Evolutionary conservation across 2,113 vertebrate genomes (phyloP).

Genomic region (Neodontobutis hainanensis): DNA sequence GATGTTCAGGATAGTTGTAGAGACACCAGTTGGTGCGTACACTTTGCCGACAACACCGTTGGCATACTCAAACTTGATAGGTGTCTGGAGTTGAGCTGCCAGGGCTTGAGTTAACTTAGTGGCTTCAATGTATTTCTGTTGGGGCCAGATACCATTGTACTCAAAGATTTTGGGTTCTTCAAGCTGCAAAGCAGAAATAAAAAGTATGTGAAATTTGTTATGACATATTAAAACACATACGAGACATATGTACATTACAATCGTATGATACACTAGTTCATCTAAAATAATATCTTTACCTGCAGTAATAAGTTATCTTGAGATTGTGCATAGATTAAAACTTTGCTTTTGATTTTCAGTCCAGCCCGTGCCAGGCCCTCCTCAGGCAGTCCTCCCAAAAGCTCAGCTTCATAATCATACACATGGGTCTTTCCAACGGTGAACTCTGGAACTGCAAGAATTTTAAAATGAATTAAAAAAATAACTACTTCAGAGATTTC

Average conservation of each 20-base stretch:
- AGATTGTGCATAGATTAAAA: slow-evolving; percentile 68
- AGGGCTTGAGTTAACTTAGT: slow-evolving; percentile 73
- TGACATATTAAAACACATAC: not conserved
- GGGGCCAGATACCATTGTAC: slow-evolving; percentile 79
- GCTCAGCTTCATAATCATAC: slow-evolving; percentile 81
- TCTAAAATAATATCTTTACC: slow-evolving; percentile 60
- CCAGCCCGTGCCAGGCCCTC: slow-evolving; percentile 76
- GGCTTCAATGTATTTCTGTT: slow-evolving; percentile 66
- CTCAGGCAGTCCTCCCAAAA: slow-evolving; percentile 82
- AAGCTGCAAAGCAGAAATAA: slow-evolving; percentile 65
- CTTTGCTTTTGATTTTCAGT: slow-evolving; percentile 74
- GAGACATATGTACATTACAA: not conserved
- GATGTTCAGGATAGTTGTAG: slow-evolving; percentile 76
- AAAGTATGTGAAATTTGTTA: slow-evolving; percentile 1
- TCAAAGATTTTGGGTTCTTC: slow-evolving; percentile 70
- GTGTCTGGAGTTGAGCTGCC: slow-evolving; percentile 67
- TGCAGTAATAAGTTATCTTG: slow-evolving; percentile 69
- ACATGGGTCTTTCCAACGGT: slow-evolving; percentile 62
- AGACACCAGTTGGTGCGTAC: slow-evolving; percentile 72
- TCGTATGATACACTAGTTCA: not conserved
- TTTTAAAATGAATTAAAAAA: not conserved
- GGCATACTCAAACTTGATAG: slow-evolving; percentile 81
- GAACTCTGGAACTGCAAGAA: slow-evolving; percentile 77
- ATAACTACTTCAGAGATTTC: not conserved
- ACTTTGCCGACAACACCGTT: slow-evolving; percentile 78